These are phyloP conservation scores for Poecilia wingei DNA, from an alignment of 2,797 vertebrate genomes.

Conservation along the genomic window DNA sequence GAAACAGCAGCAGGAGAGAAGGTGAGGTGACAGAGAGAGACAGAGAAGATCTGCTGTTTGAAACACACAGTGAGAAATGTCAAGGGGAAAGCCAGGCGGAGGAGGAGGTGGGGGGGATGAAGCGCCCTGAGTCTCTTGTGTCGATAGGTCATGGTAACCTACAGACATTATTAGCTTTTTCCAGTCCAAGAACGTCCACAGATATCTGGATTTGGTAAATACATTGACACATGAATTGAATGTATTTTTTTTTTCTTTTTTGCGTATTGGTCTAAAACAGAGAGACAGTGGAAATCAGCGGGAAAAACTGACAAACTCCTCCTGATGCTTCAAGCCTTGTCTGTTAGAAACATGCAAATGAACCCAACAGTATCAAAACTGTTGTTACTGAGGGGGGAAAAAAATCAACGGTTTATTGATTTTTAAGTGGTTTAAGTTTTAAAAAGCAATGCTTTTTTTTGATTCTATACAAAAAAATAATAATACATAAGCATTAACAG, in stretches of 20 bases:
- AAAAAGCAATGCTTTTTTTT: neutral
- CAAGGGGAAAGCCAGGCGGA: constrained; percentile 21
- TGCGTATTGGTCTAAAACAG: neutral
- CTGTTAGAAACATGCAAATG: neutral
- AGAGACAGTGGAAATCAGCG: neutral
- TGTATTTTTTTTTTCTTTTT: neutral
- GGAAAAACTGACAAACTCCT: neutral
- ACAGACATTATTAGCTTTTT: constrained; percentile 7
- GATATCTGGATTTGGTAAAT: constrained; percentile 8
- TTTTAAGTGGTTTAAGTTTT: neutral
- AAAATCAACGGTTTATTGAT: neutral
- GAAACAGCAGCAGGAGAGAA: constrained; percentile 38
- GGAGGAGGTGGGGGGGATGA: constrained; percentile 1
- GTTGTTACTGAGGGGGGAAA: neutral
- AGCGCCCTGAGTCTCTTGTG: constrained; percentile 38
- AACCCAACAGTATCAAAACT: neutral
- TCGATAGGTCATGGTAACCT: constrained; percentile 63
- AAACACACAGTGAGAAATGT: constrained; percentile 40
- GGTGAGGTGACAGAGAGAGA: constrained; percentile 44
- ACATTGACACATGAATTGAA: neutral
- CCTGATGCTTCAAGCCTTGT: neutral
- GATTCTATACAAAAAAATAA: neutral
- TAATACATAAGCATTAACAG: neutral
- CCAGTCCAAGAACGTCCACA: neutral
- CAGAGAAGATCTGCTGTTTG: constrained; percentile 38